phyloP scores from a whole-genome alignment of 2,888 invertebrate genomes.

The Drosophila neutralis region DNA sequence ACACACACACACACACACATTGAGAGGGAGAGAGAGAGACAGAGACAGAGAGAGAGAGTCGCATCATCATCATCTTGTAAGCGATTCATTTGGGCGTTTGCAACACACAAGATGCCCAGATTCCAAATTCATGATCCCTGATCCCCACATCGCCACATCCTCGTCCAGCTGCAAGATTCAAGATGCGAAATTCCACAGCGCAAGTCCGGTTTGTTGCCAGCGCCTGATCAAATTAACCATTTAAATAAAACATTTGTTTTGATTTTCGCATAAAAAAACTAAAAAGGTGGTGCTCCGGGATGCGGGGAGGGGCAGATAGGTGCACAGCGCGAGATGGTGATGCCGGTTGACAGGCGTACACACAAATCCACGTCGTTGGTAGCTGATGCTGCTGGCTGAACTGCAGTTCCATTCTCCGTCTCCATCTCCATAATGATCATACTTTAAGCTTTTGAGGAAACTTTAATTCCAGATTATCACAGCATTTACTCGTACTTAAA shows the following conservation, averaged over 20 bases:
- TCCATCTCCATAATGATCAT: constrained; percentile 33
- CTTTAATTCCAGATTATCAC: constrained; percentile 47
- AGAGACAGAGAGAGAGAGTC: constrained; percentile 14
- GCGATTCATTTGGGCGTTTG: constrained; percentile 66
- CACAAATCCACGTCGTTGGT: constrained; percentile 42
- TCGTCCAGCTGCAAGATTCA: not conserved
- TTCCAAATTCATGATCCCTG: constrained; percentile 2
- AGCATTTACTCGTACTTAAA: constrained; percentile 47
- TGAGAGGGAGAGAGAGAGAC: not conserved
- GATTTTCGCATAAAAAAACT: constrained; percentile 46
- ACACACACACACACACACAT: not conserved
- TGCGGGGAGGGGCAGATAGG: not conserved
- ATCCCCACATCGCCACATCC: not conserved
- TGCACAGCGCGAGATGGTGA: constrained; percentile 20
- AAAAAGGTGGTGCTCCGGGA: not conserved
- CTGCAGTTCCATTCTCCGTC: constrained; percentile 8
- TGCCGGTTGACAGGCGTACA: constrained; percentile 56
- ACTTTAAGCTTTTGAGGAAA: constrained; percentile 19
- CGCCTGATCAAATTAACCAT: constrained; percentile 70
- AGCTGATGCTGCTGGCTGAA: constrained; percentile 19
- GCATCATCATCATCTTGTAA: constrained; percentile 67
- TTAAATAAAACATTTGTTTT: constrained; percentile 78
- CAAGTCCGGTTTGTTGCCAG: constrained; percentile 32
- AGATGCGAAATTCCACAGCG: constrained; percentile 8
- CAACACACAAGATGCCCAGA: constrained; percentile 35